Conservation (phyloP, 2,797 vertebrate species). For the Cetoscarus ocellatus region DNA sequence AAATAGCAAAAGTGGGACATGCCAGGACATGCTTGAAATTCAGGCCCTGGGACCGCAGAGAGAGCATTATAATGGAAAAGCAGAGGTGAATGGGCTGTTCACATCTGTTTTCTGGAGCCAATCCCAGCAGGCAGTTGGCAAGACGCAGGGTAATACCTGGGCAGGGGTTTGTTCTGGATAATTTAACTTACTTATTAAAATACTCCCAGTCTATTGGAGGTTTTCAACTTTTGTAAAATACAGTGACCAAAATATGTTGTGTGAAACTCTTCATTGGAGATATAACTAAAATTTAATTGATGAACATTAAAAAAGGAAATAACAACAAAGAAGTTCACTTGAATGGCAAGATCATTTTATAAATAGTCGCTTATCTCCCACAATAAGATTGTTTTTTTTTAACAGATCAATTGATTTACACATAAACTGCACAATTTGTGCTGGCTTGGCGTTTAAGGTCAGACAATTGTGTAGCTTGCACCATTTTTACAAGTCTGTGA, state of each 20-base stretch:
- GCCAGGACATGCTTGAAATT: constrained; percentile 75
- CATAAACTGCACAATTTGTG: too few relatives aligned
- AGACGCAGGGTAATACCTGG: neutral
- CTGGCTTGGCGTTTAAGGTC: too few relatives aligned
- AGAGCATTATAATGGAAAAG: constrained; percentile 50
- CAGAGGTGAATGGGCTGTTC: constrained; percentile 58
- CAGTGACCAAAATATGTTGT: neutral
- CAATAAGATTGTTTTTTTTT: too few relatives aligned
- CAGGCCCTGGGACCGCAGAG: constrained; percentile 50
- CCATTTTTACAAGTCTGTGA: too few relatives aligned
- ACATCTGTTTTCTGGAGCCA: constrained; percentile 62
- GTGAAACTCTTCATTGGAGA: neutral
- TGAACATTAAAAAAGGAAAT: neutral
- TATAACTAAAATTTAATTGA: neutral
- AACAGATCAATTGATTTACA: too few relatives aligned
- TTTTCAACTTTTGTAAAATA: neutral
- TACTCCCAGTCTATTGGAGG: neutral
- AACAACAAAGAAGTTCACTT: neutral
- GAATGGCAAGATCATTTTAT: too few relatives aligned
- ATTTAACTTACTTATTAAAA: constrained; percentile 16
- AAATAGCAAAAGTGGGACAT: constrained; percentile 75
- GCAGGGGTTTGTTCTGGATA: constrained; percentile 14
- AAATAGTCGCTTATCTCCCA: too few relatives aligned
- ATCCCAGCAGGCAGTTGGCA: constrained; percentile 48
- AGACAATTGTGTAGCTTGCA: too few relatives aligned